A percentile compares a stretch with the other conserved stretches of the same genome.
These are phyloP conservation scores for Menura novaehollandiae DNA, from an alignment of 2,113 vertebrate genomes.

Conservation along the genomic window DNA sequence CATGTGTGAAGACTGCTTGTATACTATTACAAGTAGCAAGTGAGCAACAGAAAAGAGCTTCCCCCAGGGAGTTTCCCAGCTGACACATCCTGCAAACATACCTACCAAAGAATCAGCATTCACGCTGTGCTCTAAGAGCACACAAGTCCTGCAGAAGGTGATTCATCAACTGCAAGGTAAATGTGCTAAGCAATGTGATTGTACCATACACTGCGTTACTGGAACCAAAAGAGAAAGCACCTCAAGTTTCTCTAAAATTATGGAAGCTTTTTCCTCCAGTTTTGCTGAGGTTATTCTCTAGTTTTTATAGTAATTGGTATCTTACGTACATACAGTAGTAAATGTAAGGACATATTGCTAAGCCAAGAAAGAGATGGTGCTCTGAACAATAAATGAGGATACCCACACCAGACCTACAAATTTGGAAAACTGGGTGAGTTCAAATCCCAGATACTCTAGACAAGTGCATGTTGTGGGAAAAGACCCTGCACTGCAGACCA, in stretches of 20 bases:
- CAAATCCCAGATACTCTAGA: not conserved
- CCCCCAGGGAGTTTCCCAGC: not conserved
- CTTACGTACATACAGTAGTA: not conserved
- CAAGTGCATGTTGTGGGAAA: rapidly evolving
- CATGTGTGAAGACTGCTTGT: not conserved
- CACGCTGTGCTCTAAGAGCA: not conserved
- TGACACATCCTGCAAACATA: not conserved
- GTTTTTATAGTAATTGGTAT: not conserved
- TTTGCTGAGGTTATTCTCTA: not conserved
- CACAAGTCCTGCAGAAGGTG: not conserved
- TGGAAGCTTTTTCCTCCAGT: not conserved
- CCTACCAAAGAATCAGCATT: not conserved
- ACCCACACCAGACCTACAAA: not conserved
- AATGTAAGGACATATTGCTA: not conserved
- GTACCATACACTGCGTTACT: not conserved
- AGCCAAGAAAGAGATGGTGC: not conserved
- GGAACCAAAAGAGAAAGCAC: not conserved
- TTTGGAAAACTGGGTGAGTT: not conserved
- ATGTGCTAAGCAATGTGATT: not conserved
- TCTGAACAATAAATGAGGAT: not conserved
- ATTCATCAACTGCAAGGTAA: not conserved
- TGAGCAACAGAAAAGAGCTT: not conserved
- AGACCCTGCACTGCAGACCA: not conserved
- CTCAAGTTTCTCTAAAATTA: not conserved
- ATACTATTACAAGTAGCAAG: not conserved